Base-by-base conservation (phyloP, 2,888 invertebrate species). In the Parapristionchus giblindavisi region DNA sequence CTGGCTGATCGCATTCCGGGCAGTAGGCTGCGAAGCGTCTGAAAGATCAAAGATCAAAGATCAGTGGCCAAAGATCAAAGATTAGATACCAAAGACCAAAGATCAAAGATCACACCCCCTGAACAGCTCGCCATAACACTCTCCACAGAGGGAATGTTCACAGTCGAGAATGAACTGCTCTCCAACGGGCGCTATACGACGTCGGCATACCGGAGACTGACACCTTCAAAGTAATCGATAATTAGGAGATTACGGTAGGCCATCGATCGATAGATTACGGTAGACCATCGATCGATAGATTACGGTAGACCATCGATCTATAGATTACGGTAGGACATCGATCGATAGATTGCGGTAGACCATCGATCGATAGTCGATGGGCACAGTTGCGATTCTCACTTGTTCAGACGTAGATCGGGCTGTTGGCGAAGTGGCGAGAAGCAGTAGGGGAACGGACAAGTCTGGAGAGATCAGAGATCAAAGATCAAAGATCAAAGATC, bases 1-100 rank as follows among this genome's bases (percentile, higher is more conserved):
- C 36, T 61, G 81, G 79, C 14, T 61, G 43, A 34, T 71, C 78
- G 8, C 68, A 68, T 24, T 21, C 14, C 0, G 68, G 68, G 36
- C 68, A 68, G 36, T 52, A 24, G 17, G 68, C 68, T 14, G 68
- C 34, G 2, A n/a, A 36, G 32, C 68, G 52, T 36, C 68, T 68
- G 68, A 51, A 36, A 24, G 48, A 32, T 11, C 11, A 36, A 32
- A 21, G 43, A 48, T n/a, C 34, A 65, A 11, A 27, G 34, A 3
- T 24, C 3, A 34, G 8, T 32, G 27, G 14, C 3, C 21, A 65
- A 11, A 27, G 34, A 3, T 24, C 3, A 34, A 5, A 21, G 27
- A 17, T 3, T 14, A n/a, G n/a, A n/a, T n/a, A n/a, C n/a, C n/a
- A n/a, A n/a, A n/a, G n/a, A n/a, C n/a, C n/a, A n/a, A n/a, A n/a